Conservation (phyloP, 1,140 invertebrate genomes). For the Doryteuthis pealeii region DNA sequence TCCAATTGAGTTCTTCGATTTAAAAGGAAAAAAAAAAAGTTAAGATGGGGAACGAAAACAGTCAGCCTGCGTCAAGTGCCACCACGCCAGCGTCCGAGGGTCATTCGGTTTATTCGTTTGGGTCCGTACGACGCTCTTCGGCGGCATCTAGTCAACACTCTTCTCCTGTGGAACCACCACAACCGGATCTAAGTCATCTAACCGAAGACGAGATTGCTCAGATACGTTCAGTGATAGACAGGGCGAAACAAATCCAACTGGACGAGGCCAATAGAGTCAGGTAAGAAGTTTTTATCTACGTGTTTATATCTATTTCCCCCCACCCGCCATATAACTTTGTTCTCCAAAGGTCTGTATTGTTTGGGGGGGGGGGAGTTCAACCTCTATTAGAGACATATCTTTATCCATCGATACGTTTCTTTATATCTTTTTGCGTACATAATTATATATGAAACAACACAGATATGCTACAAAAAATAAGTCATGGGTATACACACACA, state of each 20-base stretch:
- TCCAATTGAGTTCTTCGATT: too few species aligned
- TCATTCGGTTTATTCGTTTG: slow-evolving; percentile 40
- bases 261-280: slow-evolving; percentile 51
- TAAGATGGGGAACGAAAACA: slow-evolving; percentile 47
- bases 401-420: too few species aligned
- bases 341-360: too few species aligned
- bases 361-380: too few species aligned
- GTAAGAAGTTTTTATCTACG: slow-evolving; percentile 38
- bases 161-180: slow-evolving; percentile 66
- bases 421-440: too few species aligned
- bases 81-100: slow-evolving; percentile 42
- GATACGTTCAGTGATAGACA: slow-evolving; percentile 68
- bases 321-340: too few species aligned
- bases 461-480: too few species aligned
- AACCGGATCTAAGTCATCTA: slow-evolving; percentile 67
- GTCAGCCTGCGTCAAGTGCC: slow-evolving; percentile 36
- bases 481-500: too few species aligned
- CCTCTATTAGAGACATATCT: too few species aligned
- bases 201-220: slow-evolving; percentile 67
- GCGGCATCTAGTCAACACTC: slow-evolving; percentile 42
- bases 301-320: slow-evolving; percentile 11
- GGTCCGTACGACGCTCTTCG: slow-evolving; percentile 40
- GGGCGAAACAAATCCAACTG: slow-evolving; percentile 64
- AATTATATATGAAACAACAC: too few species aligned
- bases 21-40: not conserved